Conservation (phyloP, 2,888 invertebrate genomes). For the Apamea anceps region DNA sequence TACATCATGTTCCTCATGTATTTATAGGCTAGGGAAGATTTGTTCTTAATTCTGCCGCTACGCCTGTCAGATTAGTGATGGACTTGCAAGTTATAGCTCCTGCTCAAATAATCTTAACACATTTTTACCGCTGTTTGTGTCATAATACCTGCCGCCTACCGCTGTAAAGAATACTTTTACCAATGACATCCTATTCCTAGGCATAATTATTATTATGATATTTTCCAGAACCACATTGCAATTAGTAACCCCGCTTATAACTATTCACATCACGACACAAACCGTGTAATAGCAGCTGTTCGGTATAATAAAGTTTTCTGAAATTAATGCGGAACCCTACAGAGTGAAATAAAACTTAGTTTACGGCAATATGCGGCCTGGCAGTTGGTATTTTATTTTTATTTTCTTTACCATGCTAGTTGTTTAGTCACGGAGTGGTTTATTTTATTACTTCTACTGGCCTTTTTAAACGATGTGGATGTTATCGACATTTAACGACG, state of each 20-base stretch:
- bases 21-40: background rate
- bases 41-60: background rate
- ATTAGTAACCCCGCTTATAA: conserved; percentile 24
- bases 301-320: conserved; percentile 45
- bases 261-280: conserved; percentile 49
- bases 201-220: background rate
- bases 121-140: background rate
- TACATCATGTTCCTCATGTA: background rate
- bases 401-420: conserved; percentile 33
- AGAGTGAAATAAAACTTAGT: conserved; percentile 51
- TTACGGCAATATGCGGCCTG: conserved; percentile 30
- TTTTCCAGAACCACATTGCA: background rate
- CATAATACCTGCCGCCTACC: background rate
- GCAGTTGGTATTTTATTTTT: conserved; percentile 45
- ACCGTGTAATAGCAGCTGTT: conserved; percentile 42
- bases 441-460: background rate
- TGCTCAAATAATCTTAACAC: background rate
- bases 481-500: background rate
- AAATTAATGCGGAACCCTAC: conserved; percentile 42
- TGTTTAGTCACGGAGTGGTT: conserved; percentile 4
- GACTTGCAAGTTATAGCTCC: background rate
- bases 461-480: background rate
- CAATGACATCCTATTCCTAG: no score
- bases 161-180: background rate
- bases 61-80: background rate